Evolutionary conservation across 92 coral and sea anemone genomes (phyloP).

Genomic region (Palythoa heliodiscus): DNA sequence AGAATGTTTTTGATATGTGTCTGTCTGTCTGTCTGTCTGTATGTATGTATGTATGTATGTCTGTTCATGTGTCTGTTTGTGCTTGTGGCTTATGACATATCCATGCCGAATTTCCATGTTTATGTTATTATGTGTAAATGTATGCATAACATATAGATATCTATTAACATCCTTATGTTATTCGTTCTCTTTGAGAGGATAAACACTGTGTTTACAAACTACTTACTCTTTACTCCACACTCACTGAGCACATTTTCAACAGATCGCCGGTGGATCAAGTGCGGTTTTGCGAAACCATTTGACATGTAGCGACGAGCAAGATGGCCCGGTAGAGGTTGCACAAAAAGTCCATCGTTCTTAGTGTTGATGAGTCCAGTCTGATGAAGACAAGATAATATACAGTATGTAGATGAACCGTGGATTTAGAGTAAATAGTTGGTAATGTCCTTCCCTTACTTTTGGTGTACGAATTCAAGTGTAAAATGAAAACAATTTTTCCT

Average conservation of each 20-base stretch:
- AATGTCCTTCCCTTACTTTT: no score
- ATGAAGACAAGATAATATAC: neutral
- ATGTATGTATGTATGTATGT: neutral
- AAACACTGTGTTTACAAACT: no score
- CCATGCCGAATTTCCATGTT: neutral
- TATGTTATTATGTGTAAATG: neutral
- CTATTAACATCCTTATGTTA: neutral
- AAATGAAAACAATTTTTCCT: no score
- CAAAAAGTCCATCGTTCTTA: slow-evolving; percentile 51
- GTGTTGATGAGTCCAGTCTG: slow-evolving; percentile 59
- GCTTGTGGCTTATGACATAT: neutral
- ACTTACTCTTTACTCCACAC: slow-evolving; percentile 63
- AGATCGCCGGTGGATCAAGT: slow-evolving; percentile 69
- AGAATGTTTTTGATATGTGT: no score
- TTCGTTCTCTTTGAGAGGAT: neutral
- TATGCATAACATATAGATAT: neutral
- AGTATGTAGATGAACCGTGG: neutral
- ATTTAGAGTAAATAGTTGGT: no score
- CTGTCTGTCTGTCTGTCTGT: neutral
- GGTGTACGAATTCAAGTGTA: no score
- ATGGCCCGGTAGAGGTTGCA: slow-evolving; percentile 75
- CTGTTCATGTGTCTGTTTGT: neutral
- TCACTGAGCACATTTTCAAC: slow-evolving; percentile 29
- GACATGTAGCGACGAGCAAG: slow-evolving; percentile 59
- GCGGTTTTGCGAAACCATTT: slow-evolving; percentile 52